phyloP scores from a whole-genome alignment of 2,888 invertebrate species.

The Schizaphis graminum region DNA sequence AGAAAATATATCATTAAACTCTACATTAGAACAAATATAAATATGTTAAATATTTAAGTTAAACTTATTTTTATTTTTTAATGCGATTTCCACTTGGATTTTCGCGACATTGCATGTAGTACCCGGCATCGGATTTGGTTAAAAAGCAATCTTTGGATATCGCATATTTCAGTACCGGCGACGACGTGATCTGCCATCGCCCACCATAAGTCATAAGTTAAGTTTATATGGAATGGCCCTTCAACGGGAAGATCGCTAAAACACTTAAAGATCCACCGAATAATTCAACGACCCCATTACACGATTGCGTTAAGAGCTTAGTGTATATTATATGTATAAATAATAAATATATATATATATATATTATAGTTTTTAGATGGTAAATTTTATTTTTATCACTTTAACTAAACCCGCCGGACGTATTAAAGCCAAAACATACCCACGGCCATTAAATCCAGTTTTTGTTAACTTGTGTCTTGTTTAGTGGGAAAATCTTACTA shows the following conservation, averaged over 20 bases:
- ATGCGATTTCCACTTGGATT: background rate
- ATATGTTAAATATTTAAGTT: background rate
- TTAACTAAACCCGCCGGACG: background rate
- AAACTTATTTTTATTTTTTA: background rate
- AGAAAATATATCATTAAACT: background rate
- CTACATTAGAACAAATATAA: background rate
- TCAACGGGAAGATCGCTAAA: background rate
- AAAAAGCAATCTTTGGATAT: conserved; percentile 9
- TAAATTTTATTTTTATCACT: conserved; percentile 35
- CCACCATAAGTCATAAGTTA: conserved; percentile 42
- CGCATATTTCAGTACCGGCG: background rate
- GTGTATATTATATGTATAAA: background rate
- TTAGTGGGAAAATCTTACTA: background rate
- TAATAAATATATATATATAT: background rate
- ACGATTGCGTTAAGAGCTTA: conserved; percentile 18
- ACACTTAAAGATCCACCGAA: conserved; percentile 42
- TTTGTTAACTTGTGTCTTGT: background rate
- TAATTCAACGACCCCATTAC: conserved; percentile 45
- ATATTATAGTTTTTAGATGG: background rate
- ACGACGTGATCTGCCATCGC: conserved; percentile 11
- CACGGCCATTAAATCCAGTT: background rate
- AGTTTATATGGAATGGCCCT: conserved; percentile 3
- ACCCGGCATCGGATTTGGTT: background rate
- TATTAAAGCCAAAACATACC: conserved; percentile 3
- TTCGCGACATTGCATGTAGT: background rate